phyloP scores from a whole-genome alignment of 2,113 vertebrate species.

The Macrotis lagotis region DNA sequence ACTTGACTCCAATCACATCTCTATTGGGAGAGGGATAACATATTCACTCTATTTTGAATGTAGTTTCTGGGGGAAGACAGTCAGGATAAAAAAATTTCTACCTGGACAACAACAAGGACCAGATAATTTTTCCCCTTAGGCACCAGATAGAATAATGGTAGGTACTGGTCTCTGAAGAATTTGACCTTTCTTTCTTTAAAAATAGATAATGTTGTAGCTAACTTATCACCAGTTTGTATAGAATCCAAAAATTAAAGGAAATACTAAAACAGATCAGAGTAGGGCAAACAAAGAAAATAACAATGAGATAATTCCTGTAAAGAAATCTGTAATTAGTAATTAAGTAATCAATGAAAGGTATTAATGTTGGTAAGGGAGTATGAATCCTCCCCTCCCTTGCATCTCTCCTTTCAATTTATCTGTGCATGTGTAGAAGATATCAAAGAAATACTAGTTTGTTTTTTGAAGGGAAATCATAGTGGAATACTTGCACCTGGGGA shows the following conservation, averaged over 20 bases:
- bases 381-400: neutral
- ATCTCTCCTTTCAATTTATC: neutral
- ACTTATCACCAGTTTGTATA: neutral
- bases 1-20: neutral
- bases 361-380: neutral
- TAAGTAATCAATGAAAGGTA: neutral
- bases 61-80: neutral
- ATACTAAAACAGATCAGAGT: neutral
- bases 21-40: neutral
- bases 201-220: neutral
- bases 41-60: neutral
- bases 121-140: neutral
- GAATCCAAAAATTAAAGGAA: neutral
- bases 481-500: neutral
- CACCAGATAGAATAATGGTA: neutral
- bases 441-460: neutral
- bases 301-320: neutral
- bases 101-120: neutral
- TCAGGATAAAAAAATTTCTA: slow-evolving; percentile 3
- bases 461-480: neutral
- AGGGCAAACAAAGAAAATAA: neutral
- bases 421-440: neutral
- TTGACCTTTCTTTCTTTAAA: slow-evolving; percentile 36
- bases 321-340: neutral
- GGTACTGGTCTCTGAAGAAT: slow-evolving; percentile 26